Evolutionary conservation across 2,888 invertebrate species (phyloP).

Genomic region (Mythimna pallens): DNA sequence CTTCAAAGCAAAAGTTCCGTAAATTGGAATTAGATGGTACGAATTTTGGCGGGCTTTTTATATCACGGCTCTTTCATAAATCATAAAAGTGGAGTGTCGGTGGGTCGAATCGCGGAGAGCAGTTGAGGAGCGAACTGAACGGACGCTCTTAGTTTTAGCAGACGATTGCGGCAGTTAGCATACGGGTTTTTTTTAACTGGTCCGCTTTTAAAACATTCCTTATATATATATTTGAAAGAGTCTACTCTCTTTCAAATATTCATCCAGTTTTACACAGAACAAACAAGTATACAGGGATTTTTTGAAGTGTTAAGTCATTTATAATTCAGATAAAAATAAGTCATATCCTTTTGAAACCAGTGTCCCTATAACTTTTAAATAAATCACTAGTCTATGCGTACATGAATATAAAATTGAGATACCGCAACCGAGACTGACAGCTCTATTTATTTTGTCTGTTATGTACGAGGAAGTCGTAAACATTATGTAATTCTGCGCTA

Average conservation of each 20-base stretch:
- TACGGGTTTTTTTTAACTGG: constrained; percentile 1
- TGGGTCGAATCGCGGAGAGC: constrained; percentile 17
- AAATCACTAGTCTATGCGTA: background rate
- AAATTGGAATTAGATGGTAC: constrained; percentile 63
- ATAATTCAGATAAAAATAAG: background rate
- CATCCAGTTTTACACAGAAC: background rate
- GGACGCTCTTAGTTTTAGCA: constrained; percentile 1
- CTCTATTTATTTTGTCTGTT: background rate
- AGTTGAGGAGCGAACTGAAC: background rate
- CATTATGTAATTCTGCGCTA: constrained; percentile 27
- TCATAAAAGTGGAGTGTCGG: constrained; percentile 49
- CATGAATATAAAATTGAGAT: background rate
- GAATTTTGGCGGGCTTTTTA: constrained; percentile 52
- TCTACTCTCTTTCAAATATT: background rate
- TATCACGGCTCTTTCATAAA: constrained; percentile 47
- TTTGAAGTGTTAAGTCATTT: background rate
- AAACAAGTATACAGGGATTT: background rate
- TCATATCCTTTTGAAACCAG: background rate
- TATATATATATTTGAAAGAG: too few relatives aligned
- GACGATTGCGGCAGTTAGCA: constrained; percentile 1
- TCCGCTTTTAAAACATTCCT: background rate
- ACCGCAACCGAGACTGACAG: background rate
- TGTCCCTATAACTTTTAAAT: background rate
- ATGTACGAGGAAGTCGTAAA: constrained; percentile 22
- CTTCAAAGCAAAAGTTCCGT: constrained; percentile 64